phyloP scores from a whole-genome alignment of 1,140 invertebrate genomes.

The Lamellibrachia luymesi region DNA sequence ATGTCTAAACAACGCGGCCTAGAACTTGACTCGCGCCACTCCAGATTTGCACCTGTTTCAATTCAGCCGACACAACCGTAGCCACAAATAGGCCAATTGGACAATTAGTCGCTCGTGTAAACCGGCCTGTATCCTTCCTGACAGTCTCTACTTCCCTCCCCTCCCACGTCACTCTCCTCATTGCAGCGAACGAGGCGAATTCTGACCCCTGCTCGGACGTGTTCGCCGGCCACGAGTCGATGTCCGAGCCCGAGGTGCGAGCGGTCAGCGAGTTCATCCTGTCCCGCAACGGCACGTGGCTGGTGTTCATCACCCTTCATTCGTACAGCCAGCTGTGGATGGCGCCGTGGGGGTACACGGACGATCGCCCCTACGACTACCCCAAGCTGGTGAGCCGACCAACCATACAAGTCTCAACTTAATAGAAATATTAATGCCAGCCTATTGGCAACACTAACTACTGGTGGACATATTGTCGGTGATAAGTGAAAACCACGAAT shows the following conservation, averaged over 20 bases:
- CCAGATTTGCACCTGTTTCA: too few species aligned
- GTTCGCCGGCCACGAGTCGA: conserved; percentile 79
- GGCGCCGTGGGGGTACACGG: conserved; percentile 57
- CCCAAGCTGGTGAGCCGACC: conserved; percentile 45
- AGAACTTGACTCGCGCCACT: too few species aligned
- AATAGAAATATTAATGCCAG: too few species aligned
- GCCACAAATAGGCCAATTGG: too few species aligned
- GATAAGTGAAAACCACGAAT: too few species aligned
- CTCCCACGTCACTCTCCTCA: neutral
- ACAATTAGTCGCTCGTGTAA: too few species aligned
- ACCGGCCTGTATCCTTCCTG: too few species aligned
- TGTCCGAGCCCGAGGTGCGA: conserved; percentile 88
- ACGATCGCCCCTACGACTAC: conserved; percentile 45
- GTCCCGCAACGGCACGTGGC: conserved; percentile 13
- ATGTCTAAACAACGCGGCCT: too few species aligned
- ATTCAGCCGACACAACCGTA: too few species aligned
- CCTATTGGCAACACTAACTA: too few species aligned
- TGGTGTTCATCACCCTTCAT: conserved; percentile 46
- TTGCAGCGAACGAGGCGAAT: conserved; percentile 70
- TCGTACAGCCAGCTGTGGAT: conserved; percentile 57
- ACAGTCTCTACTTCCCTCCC: too few species aligned
- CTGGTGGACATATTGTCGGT: too few species aligned
- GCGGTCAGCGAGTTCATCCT: conserved; percentile 39
- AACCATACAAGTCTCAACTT: neutral
- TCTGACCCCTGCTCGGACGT: conserved; percentile 84